Evolutionary conservation across 2,888 invertebrate genomes (phyloP), one percentile per base, ranked within the genome.

Genomic region (Agrypnus murinus): DNA sequence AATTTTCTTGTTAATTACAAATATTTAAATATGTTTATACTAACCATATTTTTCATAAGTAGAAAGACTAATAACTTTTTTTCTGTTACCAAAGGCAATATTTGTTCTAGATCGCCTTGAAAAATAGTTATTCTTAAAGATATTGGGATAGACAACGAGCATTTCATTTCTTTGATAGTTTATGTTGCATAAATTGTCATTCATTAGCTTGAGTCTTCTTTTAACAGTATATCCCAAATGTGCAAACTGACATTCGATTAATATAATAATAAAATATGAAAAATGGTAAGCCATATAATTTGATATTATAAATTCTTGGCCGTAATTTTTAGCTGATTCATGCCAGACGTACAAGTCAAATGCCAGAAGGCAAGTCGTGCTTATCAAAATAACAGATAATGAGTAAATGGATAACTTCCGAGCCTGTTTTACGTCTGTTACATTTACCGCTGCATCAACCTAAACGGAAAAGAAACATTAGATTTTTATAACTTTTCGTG

Each of bases 331-430:
- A n/a, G 7, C 25, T 12, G 31, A 14, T 6, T 4, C 31, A 31
- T 50, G n/a, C 50, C 32, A 32, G 0, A 50, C 50, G 31, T 31
- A 50, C 9, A 50, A 7, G 12, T 50, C 50, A 32, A 32, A 50
- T 7, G 2, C 32, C 8, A 50, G 7, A 8, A 50, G 12, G 31
- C 10, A 12, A 1, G 32, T 32, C 0, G 31, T 50, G n/a, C 31
- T 31, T 0, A 50, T 31, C 5, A 25, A 25, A 6, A 50, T 32
- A 8, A n/a, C 2, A 0, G 14, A 5, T 8, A 50, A 19, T n/a
- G 14, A 4, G 9, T 12, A 19, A 12, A 50, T 50, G 1, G 31
- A 50, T 50, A 32, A 5, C 19, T 0, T 19, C 25, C 50, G 25
- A 5, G 50, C 14, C 7, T 25, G 25, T 19, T 50, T n/a, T 4